Conservation (phyloP, 2,888 invertebrate genomes). For the Macrostomum cliftonense region DNA sequence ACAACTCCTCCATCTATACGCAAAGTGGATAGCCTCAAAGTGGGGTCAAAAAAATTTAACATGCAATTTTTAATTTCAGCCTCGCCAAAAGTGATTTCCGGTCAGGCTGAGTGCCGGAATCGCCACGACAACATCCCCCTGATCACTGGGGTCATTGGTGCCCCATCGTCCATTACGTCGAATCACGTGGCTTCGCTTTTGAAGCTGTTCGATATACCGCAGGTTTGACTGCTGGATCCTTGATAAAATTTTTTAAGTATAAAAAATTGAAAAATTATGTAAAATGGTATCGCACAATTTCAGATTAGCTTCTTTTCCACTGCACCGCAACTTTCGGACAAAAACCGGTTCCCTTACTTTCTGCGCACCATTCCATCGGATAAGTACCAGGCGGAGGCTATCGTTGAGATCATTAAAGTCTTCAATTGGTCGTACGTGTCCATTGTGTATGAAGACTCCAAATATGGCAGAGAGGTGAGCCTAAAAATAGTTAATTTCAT, state of each 20-base stretch:
- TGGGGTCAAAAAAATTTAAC: too few relatives aligned
- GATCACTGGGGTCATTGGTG: constrained; percentile 68
- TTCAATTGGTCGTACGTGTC: constrained; percentile 76
- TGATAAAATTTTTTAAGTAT: too few relatives aligned
- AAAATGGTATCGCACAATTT: constrained; percentile 19
- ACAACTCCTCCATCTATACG: too few relatives aligned
- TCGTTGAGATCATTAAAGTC: constrained; percentile 67
- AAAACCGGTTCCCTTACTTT: constrained; percentile 81
- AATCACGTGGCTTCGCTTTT: constrained; percentile 82
- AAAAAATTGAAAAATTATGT: too few relatives aligned
- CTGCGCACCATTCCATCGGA: constrained; percentile 82
- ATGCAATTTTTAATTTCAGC: too few relatives aligned
- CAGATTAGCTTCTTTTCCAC: constrained; percentile 89
- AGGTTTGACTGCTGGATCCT: too few relatives aligned
- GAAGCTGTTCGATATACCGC: constrained; percentile 76
- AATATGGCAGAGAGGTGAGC: constrained; percentile 64
- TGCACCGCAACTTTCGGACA: constrained; percentile 75
- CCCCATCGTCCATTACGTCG: constrained; percentile 77
- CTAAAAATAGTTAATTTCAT: constrained; percentile 32
- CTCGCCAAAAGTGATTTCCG: too few relatives aligned
- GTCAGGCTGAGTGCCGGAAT: too few relatives aligned
- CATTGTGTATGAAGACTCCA: constrained; percentile 76
- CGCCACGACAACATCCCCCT: constrained; percentile 35
- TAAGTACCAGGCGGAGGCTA: constrained; percentile 68
- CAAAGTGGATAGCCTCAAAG: too few relatives aligned